These are phyloP conservation scores for Cheilosia variabilis DNA, from an alignment of 2,888 invertebrate genomes.

Conservation along the genomic window DNA sequence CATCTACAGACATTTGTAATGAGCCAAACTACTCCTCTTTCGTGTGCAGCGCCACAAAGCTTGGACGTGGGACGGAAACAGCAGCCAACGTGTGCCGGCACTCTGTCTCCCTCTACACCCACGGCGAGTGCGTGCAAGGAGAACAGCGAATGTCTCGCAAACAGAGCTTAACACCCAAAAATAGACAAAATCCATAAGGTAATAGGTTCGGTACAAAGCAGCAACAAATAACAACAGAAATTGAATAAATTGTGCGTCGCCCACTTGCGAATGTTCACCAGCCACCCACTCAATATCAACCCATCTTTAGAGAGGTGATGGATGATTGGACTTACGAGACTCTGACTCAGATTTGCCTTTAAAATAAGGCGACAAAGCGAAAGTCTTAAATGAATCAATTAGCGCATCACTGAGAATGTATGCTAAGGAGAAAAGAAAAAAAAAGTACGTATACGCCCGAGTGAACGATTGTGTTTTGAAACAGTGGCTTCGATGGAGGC, in stretches of 20 bases:
- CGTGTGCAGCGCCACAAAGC: slow-evolving; percentile 33
- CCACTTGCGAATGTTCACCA: slow-evolving; percentile 33
- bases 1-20: slow-evolving; percentile 26
- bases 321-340: slow-evolving; percentile 10
- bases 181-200: slow-evolving; percentile 43
- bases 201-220: slow-evolving; percentile 33
- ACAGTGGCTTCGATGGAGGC: neutral
- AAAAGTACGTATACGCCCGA: slow-evolving; percentile 39
- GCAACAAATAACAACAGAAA: slow-evolving; percentile 21
- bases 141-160: slow-evolving; percentile 4
- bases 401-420: slow-evolving; percentile 15
- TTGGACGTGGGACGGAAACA: slow-evolving; percentile 61
- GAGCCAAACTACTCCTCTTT: slow-evolving; percentile 44
- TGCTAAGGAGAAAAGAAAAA: neutral
- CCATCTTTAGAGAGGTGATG: neutral
- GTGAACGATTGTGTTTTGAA: neutral
- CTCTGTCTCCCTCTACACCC: slow-evolving; percentile 15
- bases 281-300: neutral
- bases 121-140: neutral
- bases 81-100: slow-evolving; percentile 19
- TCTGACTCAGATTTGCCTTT: slow-evolving; percentile 8
- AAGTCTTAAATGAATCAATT: slow-evolving; percentile 53
- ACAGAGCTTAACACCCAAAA: slow-evolving; percentile 49
- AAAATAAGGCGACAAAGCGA: slow-evolving; percentile 34
- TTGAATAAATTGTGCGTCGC: slow-evolving; percentile 26